Percentiles rank a stretch among this genome's conserved stretches.
Conservation (phyloP, 2,797 vertebrate species). For the Sylvilagus floridanus region DNA sequence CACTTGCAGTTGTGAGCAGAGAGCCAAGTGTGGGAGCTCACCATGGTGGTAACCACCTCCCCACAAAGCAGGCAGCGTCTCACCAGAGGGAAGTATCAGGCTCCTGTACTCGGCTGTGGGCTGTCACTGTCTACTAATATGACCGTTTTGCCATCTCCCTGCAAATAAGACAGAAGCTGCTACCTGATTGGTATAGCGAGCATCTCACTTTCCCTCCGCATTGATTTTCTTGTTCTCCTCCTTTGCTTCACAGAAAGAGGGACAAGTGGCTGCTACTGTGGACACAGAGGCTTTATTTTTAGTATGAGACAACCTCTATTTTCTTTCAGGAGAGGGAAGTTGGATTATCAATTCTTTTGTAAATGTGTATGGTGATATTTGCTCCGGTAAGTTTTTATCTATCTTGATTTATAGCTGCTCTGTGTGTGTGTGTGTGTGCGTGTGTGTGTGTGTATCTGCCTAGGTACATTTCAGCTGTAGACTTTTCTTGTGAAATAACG, state of each 20-base stretch:
- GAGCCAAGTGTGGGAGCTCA: conserved; percentile 74
- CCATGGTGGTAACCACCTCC: conserved; percentile 72
- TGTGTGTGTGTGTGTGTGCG: not conserved
- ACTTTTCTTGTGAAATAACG: conserved; percentile 72
- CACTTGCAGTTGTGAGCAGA: conserved; percentile 64
- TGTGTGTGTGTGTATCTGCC: conserved; percentile 34
- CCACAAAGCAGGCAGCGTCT: conserved; percentile 78
- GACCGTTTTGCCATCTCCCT: conserved; percentile 87
- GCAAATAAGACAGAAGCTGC: conserved; percentile 89
- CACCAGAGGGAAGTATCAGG: conserved; percentile 71
- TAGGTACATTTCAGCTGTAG: conserved; percentile 42
- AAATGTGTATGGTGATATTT: conserved; percentile 99
- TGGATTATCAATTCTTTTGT: conserved; percentile 93
- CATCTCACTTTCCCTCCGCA: conserved; percentile 89
- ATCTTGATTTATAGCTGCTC: conserved; percentile 68
- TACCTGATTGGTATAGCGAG: conserved; percentile 90
- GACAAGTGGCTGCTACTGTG: conserved; percentile 87
- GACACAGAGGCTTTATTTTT: conserved; percentile 89
- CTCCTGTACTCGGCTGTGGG: conserved; percentile 83
- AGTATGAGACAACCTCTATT: conserved; percentile 91
- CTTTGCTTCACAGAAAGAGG: conserved; percentile 89
- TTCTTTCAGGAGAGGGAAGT: conserved; percentile 89
- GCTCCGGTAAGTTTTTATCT: conserved; percentile 96
- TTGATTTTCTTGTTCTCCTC: conserved; percentile 89
- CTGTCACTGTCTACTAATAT: conserved; percentile 87